Conservation (phyloP, 2,797 vertebrate species). For the Natrix natrix region DNA sequence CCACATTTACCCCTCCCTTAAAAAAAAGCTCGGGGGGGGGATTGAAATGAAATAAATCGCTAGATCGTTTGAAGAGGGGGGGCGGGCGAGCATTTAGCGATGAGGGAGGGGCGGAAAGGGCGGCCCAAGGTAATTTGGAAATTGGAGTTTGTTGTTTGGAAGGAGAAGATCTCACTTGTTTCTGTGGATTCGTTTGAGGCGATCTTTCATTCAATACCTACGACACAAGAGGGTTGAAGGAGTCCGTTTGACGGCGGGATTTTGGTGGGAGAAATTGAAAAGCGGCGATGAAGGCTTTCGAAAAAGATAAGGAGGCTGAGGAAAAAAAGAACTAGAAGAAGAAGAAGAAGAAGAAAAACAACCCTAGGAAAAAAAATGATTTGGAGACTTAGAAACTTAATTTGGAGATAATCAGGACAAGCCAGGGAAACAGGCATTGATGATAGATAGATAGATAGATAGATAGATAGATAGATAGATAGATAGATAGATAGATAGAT, state of each 20-base stretch:
- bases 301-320: background rate
- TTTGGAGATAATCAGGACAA: background rate
- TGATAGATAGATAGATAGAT: background rate
- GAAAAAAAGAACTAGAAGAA: background rate
- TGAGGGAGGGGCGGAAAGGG: conserved; percentile 26
- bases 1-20: background rate
- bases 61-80: conserved; percentile 44
- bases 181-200: background rate
- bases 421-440: background rate
- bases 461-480: background rate
- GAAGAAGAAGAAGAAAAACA: background rate
- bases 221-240: no score
- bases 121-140: conserved; percentile 43
- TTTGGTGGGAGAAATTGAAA: conserved; percentile 15
- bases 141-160: conserved; percentile 16
- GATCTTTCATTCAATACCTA: background rate
- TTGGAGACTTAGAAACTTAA: background rate
- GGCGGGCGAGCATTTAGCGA: background rate
- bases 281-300: background rate
- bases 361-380: background rate
- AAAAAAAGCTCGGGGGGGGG: background rate
- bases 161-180: background rate
- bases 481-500: background rate
- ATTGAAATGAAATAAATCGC: background rate
- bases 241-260: background rate